These are phyloP conservation scores for Scaptomyza cyrtandrae DNA, from an alignment of 2,888 invertebrate species.

Conservation along the genomic window DNA sequence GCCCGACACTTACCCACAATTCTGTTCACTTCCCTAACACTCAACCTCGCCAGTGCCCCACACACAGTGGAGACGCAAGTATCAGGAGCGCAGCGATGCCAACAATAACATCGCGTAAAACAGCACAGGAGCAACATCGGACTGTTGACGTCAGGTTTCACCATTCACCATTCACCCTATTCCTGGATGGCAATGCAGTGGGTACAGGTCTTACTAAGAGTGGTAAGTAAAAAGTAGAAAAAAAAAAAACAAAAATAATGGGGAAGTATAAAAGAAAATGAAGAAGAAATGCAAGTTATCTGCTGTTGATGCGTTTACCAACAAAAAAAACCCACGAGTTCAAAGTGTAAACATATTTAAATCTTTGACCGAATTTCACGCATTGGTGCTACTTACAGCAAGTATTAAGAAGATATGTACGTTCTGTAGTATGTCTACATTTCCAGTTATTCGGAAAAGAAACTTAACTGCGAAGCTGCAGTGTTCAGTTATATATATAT, in stretches of 20 bases:
- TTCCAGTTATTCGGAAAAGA: too few relatives aligned
- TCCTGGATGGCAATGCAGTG: not conserved
- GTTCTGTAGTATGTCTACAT: not conserved
- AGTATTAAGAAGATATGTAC: too few relatives aligned
- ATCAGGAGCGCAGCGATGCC: conserved; percentile 43
- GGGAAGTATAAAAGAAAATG: conserved; percentile 19
- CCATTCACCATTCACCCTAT: not conserved
- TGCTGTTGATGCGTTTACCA: not conserved
- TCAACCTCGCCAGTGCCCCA: not conserved
- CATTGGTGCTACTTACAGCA: not conserved
- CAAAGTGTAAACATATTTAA: not conserved
- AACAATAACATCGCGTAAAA: conserved; percentile 10
- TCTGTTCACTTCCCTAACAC: conserved; percentile 4
- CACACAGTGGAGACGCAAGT: conserved; percentile 17
- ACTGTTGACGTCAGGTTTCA: conserved; percentile 10
- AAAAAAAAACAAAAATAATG: not conserved
- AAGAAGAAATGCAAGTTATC: conserved; percentile 9
- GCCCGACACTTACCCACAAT: not conserved
- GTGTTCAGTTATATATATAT: not conserved
- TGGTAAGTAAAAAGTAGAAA: not conserved
- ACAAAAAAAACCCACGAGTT: not conserved
- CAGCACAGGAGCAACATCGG: conserved; percentile 4
- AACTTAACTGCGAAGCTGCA: not conserved
- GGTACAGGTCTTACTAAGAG: not conserved
- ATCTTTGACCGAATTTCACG: not conserved